Percentiles rank a stretch among this genome's conserved stretches.
Evolutionary conservation across 2,888 invertebrate species (phyloP).

Genomic region (Pyrrhosoma nymphula): DNA sequence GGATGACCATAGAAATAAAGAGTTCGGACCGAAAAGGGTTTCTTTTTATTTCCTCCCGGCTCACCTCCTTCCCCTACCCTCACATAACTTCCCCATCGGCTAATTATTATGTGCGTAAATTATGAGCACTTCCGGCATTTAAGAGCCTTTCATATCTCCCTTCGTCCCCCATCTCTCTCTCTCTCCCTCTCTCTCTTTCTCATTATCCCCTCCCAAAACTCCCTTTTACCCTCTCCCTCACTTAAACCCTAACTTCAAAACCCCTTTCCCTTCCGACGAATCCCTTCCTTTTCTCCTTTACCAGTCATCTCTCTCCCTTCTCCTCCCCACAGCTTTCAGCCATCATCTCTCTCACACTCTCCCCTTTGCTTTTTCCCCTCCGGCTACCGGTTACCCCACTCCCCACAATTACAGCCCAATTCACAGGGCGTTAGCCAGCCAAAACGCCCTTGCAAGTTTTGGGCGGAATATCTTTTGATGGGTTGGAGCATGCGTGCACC

Average conservation of each 20-base stretch:
- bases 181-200: background rate
- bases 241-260: background rate
- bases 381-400: background rate
- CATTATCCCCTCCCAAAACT: background rate
- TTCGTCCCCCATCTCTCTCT: background rate
- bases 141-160: background rate
- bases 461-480: background rate
- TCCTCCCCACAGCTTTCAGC: background rate
- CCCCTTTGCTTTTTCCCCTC: background rate
- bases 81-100: background rate
- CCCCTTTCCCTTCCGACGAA: background rate
- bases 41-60: background rate
- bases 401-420: background rate
- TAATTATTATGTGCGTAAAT: conserved; percentile 49
- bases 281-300: background rate
- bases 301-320: background rate
- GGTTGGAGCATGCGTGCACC: background rate
- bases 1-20: conserved; percentile 35
- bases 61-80: background rate
- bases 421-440: background rate
- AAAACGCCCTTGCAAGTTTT: background rate
- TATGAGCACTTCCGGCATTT: conserved; percentile 65
- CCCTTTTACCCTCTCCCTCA: background rate
- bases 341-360: background rate
- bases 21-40: conserved; percentile 14